Evolutionary conservation across 2,888 invertebrate species (phyloP), one percentile per base, ranked within the genome.

Genomic region (Leptura quadrifasciata): DNA sequence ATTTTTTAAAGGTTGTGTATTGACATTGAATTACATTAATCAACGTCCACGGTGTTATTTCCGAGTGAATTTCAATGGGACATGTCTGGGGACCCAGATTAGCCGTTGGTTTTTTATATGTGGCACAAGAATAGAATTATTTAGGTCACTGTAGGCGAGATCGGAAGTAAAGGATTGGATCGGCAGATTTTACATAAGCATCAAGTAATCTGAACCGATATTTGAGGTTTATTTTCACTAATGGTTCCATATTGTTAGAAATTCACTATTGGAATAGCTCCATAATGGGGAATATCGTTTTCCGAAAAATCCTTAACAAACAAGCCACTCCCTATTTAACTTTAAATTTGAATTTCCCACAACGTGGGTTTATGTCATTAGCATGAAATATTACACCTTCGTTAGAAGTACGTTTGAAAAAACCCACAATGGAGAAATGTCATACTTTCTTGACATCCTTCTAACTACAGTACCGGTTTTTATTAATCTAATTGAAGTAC

Each of bases 11-110:
- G 63, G 35, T 63, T 39, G 17, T 39, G 18, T 63, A 39, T 35
- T 63, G 39, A 63, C 63, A 63, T 63, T 63, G 63, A 63, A 35
- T 20, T 31, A 12, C 35, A 35, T 63, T 39, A 39, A 39, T 63
- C 24, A 17, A 20, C 20, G 31, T 39, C 39, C 1, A 12, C 1
- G 8, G 27, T 8, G 63, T 27, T 31, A 61, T 61, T 61, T 61
- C 61, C 24, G 31, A 8, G 35, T 3, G 31, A 61, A 39, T 61
- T 63, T 35, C 20, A 20, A 31, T 20, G 63, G 18, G 35, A 39
- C 31, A 63, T 63, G 35, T 20, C 18, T 12, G 9, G 35, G 18
- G 5, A 17, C 63, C 47, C 47, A 47, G 20, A 63, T 35, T 35
- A 20, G 35, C 15, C 12, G 18, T n/a, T 24, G n/a, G 18, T 17